Conservation (phyloP, 2,113 vertebrate genomes). For the Neolamprologus modestus region DNA sequence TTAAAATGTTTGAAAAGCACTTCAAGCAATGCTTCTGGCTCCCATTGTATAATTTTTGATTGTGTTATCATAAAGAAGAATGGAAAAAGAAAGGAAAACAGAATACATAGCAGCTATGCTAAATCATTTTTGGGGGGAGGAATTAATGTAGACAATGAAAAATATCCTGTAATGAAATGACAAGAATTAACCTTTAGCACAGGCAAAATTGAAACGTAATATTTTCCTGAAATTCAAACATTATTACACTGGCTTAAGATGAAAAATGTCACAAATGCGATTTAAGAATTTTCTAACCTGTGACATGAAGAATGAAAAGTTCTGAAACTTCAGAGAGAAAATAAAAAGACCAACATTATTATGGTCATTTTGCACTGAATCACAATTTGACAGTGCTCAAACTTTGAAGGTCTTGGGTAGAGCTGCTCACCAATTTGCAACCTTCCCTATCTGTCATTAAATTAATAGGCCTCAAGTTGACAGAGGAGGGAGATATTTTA, state of each 20-base stretch:
- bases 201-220: neutral
- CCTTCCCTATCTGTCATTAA: neutral
- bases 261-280: neutral
- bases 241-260: neutral
- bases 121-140: neutral
- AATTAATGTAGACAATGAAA: neutral
- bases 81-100: neutral
- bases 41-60: neutral
- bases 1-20: neutral
- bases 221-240: neutral
- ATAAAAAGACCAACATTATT: neutral
- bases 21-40: neutral
- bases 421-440: neutral
- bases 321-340: neutral
- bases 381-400: neutral
- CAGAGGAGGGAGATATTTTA: neutral
- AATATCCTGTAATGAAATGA: neutral
- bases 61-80: neutral
- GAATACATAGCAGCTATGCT: neutral
- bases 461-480: constrained; percentile 11
- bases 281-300: neutral
- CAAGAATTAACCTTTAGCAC: neutral
- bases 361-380: neutral
- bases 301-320: neutral
- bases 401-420: neutral